A percentile compares a stretch with the other conserved stretches of the same genome.
Conservation (phyloP, 2,888 invertebrate genomes). For the Rosalia funebris region DNA sequence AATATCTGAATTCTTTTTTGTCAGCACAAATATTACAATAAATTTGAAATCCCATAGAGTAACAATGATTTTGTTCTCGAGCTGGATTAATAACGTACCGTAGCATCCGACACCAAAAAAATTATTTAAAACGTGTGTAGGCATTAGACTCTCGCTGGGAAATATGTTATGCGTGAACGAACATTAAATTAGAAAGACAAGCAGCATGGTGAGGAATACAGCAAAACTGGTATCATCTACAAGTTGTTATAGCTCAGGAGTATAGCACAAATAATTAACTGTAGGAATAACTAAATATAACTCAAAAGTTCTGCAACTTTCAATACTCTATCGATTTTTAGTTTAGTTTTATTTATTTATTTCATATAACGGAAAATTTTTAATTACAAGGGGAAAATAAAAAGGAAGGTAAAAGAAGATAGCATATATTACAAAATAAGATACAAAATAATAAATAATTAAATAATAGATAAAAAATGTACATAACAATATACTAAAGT, state of each 20-base stretch:
- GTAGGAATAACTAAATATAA: too few species aligned
- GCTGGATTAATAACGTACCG: slow-evolving; percentile 25
- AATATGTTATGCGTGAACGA: slow-evolving; percentile 60
- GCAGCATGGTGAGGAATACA: slow-evolving; percentile 58
- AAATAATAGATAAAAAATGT: too few species aligned
- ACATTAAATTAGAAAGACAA: slow-evolving; percentile 61
- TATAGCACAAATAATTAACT: slow-evolving; percentile 2
- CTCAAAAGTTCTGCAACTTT: too few species aligned
- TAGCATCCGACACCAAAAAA: slow-evolving; percentile 53
- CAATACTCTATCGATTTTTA: too few species aligned
- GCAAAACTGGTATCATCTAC: slow-evolving; percentile 49
- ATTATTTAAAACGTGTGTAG: slow-evolving; percentile 61
- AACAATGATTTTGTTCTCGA: slow-evolving; percentile 20
- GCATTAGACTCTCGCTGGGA: slow-evolving; percentile 59
- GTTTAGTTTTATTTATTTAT: too few species aligned
- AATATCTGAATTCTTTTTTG: slow-evolving; percentile 23
- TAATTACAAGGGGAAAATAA: too few species aligned
- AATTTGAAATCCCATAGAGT: slow-evolving; percentile 26
- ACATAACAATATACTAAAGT: too few species aligned
- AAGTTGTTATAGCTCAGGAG: slow-evolving; percentile 26
- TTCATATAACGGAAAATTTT: too few species aligned
- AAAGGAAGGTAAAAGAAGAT: too few species aligned
- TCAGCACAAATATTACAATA: slow-evolving; percentile 25
- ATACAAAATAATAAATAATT: too few species aligned
- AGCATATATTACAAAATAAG: too few species aligned